Evolutionary conservation across 2,888 invertebrate species (phyloP).

Genomic region (Bugula neritina): DNA sequence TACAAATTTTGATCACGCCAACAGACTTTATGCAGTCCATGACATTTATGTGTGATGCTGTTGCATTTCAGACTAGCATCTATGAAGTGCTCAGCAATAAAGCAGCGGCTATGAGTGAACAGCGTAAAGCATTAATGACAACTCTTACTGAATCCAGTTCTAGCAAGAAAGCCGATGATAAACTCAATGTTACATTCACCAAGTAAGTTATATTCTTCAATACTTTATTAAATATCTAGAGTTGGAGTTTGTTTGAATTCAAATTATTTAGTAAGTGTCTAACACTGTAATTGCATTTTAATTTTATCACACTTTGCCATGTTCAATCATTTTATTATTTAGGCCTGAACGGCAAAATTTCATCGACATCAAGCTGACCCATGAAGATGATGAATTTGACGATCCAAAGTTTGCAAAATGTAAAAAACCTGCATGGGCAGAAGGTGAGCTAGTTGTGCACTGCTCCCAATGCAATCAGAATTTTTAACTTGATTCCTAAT

Average conservation of each 20-base stretch:
- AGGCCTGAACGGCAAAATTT: not conserved
- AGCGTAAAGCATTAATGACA: not conserved
- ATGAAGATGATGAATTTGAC: conserved; percentile 16
- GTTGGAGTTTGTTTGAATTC: no score
- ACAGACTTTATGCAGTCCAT: no score
- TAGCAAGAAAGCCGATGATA: not conserved
- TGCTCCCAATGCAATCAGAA: not conserved
- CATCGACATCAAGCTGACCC: not conserved
- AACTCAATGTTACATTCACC: not conserved
- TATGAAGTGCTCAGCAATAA: conserved; percentile 9
- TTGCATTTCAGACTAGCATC: not conserved
- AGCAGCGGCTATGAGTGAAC: conserved; percentile 9
- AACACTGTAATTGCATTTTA: no score
- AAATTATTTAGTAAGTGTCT: no score
- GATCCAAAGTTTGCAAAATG: conserved; percentile 21
- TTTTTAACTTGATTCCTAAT: not conserved
- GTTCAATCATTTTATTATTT: no score
- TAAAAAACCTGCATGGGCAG: not conserved
- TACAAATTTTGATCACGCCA: no score
- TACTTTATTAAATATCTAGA: no score
- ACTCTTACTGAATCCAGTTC: not conserved
- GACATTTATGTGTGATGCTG: no score
- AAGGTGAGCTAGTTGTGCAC: not conserved
- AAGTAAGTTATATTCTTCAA: no score
- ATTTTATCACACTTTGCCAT: no score